These are phyloP conservation scores for Sebastes trivittatus DNA, from an alignment of 2,797 vertebrate species.

Conservation along the genomic window DNA sequence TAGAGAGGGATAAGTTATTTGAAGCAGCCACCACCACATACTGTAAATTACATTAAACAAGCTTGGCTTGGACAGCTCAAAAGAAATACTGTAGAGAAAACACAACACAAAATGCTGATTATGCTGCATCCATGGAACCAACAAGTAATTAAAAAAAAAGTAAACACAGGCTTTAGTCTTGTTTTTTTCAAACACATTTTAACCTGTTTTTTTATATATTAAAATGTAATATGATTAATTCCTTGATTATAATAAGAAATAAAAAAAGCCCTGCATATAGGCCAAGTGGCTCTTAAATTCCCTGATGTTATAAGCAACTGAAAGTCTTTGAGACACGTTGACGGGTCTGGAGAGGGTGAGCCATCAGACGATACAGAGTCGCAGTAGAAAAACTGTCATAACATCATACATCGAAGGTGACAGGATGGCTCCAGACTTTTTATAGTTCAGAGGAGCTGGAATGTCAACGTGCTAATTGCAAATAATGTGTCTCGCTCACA, in stretches of 20 bases:
- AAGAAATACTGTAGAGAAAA: background rate
- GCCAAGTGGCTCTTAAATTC: background rate
- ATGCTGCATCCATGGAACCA: background rate
- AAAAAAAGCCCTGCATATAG: background rate
- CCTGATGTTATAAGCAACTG: background rate
- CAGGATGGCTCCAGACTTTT: background rate
- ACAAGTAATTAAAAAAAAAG: background rate
- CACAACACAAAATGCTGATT: background rate
- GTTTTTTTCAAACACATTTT: background rate
- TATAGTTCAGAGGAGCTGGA: conserved; percentile 6
- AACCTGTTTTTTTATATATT: background rate
- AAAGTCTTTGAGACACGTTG: background rate
- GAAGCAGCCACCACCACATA: background rate
- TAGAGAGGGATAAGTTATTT: too few species aligned
- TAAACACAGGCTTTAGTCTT: background rate
- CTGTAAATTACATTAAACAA: background rate
- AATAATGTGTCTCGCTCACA: conserved; percentile 18
- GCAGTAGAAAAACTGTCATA: conserved; percentile 1
- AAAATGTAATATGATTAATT: background rate
- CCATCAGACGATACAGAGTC: background rate
- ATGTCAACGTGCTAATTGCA: conserved; percentile 35
- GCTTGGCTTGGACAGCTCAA: background rate
- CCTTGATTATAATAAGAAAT: background rate
- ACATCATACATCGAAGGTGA: conserved; percentile 5
- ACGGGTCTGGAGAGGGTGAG: background rate